Conservation (phyloP, 2,888 invertebrate species). For the Capitulum mitella region DNA sequence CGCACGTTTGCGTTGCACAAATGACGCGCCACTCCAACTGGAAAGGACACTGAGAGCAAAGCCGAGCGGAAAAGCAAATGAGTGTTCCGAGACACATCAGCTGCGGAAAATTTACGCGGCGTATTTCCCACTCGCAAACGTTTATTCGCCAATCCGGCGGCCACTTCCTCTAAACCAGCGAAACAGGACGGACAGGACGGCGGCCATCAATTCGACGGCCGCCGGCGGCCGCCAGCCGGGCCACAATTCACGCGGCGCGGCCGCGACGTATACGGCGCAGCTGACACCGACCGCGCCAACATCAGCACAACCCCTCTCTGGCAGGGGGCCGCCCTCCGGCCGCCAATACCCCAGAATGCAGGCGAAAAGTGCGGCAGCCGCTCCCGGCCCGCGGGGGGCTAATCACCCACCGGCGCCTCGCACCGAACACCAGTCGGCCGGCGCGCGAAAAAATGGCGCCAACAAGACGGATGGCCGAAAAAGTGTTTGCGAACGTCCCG, state of each 20-base stretch:
- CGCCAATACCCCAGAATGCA: background rate
- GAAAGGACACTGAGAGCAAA: too few relatives aligned
- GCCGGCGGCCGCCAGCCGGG: background rate
- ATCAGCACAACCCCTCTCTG: background rate
- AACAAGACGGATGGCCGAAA: background rate
- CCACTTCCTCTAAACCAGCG: too few relatives aligned
- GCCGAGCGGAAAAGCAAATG: too few relatives aligned
- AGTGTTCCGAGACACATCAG: too few relatives aligned
- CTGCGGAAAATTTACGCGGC: too few relatives aligned
- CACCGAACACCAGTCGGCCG: too few relatives aligned
- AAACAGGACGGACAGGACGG: background rate
- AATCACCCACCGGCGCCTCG: too few relatives aligned
- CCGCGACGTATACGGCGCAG: background rate
- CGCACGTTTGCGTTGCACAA: too few relatives aligned
- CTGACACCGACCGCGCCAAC: background rate
- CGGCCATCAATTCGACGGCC: background rate
- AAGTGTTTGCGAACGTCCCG: background rate
- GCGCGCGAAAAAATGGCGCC: background rate
- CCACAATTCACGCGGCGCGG: background rate
- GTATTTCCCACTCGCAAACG: too few relatives aligned
- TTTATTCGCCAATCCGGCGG: too few relatives aligned
- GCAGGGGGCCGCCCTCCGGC: background rate
- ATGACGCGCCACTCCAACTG: too few relatives aligned
- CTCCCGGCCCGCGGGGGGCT: too few relatives aligned
- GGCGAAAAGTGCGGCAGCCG: background rate